Base-by-base conservation (phyloP, 1,140 invertebrate species). In the Lerema accius region DNA sequence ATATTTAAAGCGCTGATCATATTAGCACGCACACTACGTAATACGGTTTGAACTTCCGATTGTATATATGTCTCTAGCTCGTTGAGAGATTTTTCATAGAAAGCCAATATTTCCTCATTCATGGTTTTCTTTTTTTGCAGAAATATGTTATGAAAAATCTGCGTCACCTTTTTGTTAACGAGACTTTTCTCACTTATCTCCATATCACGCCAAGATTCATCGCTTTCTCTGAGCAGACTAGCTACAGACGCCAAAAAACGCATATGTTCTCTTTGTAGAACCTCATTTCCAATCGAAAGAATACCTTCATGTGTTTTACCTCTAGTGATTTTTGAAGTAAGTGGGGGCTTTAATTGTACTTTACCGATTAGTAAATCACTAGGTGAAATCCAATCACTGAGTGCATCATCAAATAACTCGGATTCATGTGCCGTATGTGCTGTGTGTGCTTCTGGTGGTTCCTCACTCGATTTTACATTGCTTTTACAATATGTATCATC, bases 261-360 rank as follows among this genome's bases (percentile, higher is more conserved):
- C 4, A 28, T 59, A 4, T 68, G 65, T 64, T 88, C 79, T 16
- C 48, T 75, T 62, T 76, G 65, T 39, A 87, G 65, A 11, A 86
- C 58, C 17, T 60, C 63, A 67, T 89, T 76, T 6, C 86, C 87
- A 50, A 90, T 89, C 1, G 53, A 45, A 16, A 86, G 51, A 55
- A 90, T 87, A 16, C 87, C 86, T 76, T 82, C 72, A 48, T 90
- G 87, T 35, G 86, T 80, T 65, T 76, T 82, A 4, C 83, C 84
- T 77, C 86, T 80, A 4, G 78, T 85, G 50, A 90, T 86, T 78
- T 85, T 90, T 3, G 87, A 90, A 7, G 87, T 90, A 60, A 90
- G 86, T 4, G 87, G 87, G 17, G 86, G 83, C 28, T 71, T 67
- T 6, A 90, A 63, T 48, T 86, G 73, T 68, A 90, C 17, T 62